Conservation (phyloP, 2,113 vertebrate species). For the Heterotis niloticus region DNA sequence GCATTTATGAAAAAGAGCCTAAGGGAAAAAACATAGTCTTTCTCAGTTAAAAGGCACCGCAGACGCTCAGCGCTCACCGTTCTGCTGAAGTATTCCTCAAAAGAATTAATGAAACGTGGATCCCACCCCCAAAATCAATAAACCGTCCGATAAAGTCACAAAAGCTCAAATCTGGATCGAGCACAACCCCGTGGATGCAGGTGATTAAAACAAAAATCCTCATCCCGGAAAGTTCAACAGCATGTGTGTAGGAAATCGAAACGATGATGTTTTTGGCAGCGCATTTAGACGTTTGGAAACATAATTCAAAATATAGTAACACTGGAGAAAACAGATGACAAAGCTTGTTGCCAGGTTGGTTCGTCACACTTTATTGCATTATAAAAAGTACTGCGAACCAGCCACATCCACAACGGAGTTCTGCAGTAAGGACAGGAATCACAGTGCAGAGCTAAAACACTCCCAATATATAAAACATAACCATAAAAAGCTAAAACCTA, state of each 20-base stretch:
- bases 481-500: conserved; percentile 43
- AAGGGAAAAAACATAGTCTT: background rate
- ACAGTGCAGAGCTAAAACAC: conserved; percentile 60
- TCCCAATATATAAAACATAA: conserved; percentile 30
- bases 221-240: background rate
- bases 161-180: background rate
- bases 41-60: background rate
- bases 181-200: background rate
- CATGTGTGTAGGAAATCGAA: no score
- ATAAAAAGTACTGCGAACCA: conserved; percentile 27
- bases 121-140: background rate
- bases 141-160: background rate
- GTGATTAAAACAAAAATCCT: conserved; percentile 10
- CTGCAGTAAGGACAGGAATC: conserved; percentile 48
- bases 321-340: background rate
- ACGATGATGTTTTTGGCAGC: background rate
- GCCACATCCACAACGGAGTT: conserved; percentile 23
- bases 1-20: background rate
- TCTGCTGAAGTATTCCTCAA: background rate
- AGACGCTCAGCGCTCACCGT: background rate
- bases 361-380: conserved; percentile 24
- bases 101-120: background rate
- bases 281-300: no score
- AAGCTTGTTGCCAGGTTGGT: background rate
- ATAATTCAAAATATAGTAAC: background rate